Evolutionary conservation across 2,113 vertebrate species (phyloP).

Genomic region (Limnothrissa miodon): DNA sequence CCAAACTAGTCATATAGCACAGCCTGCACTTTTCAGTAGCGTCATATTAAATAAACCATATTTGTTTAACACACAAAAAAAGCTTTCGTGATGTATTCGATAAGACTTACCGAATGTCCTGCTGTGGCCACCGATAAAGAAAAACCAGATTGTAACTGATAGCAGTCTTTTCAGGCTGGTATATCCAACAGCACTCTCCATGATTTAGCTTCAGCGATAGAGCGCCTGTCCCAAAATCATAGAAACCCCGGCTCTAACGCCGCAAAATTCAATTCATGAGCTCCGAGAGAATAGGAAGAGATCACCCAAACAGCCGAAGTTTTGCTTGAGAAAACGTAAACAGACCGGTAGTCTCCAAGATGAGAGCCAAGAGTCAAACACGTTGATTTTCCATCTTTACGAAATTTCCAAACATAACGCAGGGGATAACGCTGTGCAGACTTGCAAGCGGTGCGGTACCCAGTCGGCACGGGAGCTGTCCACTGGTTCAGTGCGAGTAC

Average conservation of each 20-base stretch:
- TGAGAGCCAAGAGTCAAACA: constrained; percentile 39
- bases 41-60: neutral
- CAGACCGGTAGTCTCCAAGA: constrained; percentile 35
- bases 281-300: constrained; percentile 31
- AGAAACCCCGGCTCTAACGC: constrained; percentile 49
- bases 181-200: constrained; percentile 78
- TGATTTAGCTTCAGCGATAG: constrained; percentile 67
- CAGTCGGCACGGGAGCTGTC: constrained; percentile 72
- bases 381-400: constrained; percentile 38
- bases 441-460: constrained; percentile 47
- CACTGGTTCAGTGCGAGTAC: constrained; percentile 64
- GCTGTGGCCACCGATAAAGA: constrained; percentile 57
- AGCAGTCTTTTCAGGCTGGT: constrained; percentile 69
- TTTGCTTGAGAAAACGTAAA: neutral
- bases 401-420: constrained; percentile 26
- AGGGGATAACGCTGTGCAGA: constrained; percentile 28
- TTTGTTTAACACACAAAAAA: neutral
- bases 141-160: constrained; percentile 66
- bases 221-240: constrained; percentile 64
- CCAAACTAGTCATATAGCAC: neutral
- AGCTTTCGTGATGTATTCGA: neutral
- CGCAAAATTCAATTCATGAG: constrained; percentile 68
- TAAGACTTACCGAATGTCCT: constrained; percentile 71
- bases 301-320: constrained; percentile 24
- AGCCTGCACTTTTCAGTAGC: neutral